These are phyloP conservation scores for Drosophila truncata DNA, from an alignment of 1,140 invertebrate genomes.

Conservation along the genomic window DNA sequence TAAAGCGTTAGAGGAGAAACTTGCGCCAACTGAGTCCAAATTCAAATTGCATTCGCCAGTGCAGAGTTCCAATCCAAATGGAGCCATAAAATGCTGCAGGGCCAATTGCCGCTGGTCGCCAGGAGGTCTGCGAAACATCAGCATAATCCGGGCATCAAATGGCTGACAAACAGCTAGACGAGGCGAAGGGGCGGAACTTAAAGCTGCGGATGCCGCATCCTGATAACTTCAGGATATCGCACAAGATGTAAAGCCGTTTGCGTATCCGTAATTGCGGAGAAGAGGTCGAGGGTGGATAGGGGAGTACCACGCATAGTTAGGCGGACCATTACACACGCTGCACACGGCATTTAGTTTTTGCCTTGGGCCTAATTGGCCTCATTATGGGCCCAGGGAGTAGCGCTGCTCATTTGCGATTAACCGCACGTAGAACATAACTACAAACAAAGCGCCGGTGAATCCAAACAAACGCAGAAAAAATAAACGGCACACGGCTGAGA, in stretches of 20 bases:
- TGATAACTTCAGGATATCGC: conserved; percentile 20
- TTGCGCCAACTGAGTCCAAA: conserved; percentile 20
- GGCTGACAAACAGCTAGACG: conserved; percentile 37
- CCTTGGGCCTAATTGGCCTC: conserved; percentile 72
- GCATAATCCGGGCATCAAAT: conserved; percentile 42
- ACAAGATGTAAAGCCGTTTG: conserved; percentile 33
- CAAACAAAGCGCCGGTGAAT: conserved; percentile 39
- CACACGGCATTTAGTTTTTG: conserved; percentile 78
- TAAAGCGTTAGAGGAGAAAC: conserved; percentile 35
- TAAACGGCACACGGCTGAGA: conserved; percentile 11
- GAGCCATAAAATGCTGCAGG: conserved; percentile 45
- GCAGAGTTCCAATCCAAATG: conserved; percentile 47
- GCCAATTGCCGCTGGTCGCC: conserved; percentile 45
- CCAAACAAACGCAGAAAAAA: conserved; percentile 26
- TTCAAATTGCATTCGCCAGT: conserved; percentile 33
- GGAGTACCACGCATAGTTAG: conserved; percentile 49
- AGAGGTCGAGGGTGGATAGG: background rate
- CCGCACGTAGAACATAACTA: conserved; percentile 73
- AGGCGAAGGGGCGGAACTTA: conserved; percentile 27
- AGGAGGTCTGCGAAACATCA: conserved; percentile 47
- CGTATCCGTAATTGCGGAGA: conserved; percentile 13
- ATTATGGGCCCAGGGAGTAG: conserved; percentile 63
- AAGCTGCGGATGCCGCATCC: conserved; percentile 23
- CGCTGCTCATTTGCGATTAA: conserved; percentile 77
- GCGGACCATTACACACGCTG: conserved; percentile 71